Evolutionary conservation across 2,113 vertebrate genomes (phyloP).

Genomic region (Xiphorhynchus elegans): DNA sequence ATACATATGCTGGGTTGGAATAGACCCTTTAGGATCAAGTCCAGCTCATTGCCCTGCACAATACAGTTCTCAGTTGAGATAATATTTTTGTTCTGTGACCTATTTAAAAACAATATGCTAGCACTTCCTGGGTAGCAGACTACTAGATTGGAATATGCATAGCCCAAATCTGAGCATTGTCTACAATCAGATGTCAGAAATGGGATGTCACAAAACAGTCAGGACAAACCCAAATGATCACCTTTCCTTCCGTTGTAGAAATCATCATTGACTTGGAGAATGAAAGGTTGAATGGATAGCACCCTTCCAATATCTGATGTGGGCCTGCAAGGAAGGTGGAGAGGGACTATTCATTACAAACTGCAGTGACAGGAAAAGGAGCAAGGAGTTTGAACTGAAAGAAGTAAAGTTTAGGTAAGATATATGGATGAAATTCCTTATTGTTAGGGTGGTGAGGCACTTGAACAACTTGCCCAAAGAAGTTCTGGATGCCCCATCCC

Average conservation of each 20-base stretch:
- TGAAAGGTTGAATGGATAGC: neutral
- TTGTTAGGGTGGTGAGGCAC: neutral
- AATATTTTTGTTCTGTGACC: neutral
- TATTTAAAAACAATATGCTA: neutral
- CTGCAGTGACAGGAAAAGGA: too few species aligned
- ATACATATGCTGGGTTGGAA: neutral
- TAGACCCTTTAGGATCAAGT: neutral
- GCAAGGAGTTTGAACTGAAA: neutral
- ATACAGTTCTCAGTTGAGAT: neutral
- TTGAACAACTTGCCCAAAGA: neutral
- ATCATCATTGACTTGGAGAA: neutral
- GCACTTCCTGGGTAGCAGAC: neutral
- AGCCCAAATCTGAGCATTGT: neutral
- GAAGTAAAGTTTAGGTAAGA: accelerated
- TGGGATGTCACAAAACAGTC: accelerated
- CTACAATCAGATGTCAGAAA: neutral
- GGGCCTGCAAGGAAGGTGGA: neutral
- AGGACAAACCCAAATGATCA: neutral
- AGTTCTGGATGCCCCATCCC: neutral
- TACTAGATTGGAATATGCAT: accelerated
- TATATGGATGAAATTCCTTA: neutral
- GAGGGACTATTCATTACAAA: neutral
- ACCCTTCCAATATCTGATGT: neutral
- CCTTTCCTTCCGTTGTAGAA: neutral
- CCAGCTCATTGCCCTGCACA: neutral